These are phyloP conservation scores for Aphidoletes aphidimyza DNA, from an alignment of 2,888 invertebrate genomes.

Conservation along the genomic window DNA sequence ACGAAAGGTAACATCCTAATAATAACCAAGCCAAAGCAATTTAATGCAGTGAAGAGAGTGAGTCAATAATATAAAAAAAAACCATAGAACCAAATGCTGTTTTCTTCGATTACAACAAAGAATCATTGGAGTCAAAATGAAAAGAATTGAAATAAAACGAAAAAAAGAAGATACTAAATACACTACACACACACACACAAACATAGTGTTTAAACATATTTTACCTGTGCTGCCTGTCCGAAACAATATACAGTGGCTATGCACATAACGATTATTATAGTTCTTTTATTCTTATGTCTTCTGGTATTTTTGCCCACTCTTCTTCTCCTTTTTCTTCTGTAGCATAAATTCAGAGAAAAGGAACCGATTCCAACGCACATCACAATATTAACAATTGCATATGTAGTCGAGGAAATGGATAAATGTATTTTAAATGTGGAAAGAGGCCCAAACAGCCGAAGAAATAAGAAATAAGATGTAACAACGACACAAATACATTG, in stretches of 20 bases:
- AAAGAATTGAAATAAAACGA: no score
- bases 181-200: background rate
- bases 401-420: background rate
- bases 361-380: background rate
- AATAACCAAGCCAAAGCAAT: conserved; percentile 1
- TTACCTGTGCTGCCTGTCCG: background rate
- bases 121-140: conserved; percentile 45
- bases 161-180: background rate
- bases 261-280: conserved; percentile 33
- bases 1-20: background rate
- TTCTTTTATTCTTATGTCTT: background rate
- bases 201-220: background rate
- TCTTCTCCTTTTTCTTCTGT: no score
- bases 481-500: background rate
- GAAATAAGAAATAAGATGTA: background rate
- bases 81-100: conserved; percentile 34
- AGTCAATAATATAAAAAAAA: no score
- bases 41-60: background rate
- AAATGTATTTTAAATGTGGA: background rate
- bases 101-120: conserved; percentile 45
- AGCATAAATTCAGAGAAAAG: conserved; percentile 1
- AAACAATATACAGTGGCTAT: background rate
- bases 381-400: conserved; percentile 24
- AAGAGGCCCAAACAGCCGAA: background rate
- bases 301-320: conserved; percentile 4